Evolutionary conservation across 2,113 vertebrate species (phyloP).

Genomic region (Actenoides hombroni): DNA sequence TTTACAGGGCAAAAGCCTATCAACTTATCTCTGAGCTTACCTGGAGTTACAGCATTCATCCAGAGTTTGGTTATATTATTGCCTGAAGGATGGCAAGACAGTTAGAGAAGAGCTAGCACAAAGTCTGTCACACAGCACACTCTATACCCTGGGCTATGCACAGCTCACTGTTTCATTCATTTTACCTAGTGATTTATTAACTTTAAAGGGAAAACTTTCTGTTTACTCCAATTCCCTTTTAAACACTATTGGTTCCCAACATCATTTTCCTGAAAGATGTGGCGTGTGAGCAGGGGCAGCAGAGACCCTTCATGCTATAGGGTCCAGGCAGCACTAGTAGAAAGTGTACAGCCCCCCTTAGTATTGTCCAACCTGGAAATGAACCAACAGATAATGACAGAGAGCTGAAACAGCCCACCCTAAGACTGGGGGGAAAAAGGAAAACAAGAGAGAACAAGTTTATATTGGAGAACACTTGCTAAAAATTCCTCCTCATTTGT

Average conservation of each 20-base stretch:
- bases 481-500: neutral
- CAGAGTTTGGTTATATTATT: neutral
- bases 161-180: neutral
- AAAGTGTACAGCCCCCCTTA: neutral
- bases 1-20: neutral
- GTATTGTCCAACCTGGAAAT: neutral
- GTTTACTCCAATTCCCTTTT: neutral
- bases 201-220: neutral
- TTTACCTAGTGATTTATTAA: neutral
- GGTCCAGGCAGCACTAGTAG: neutral
- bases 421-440: neutral
- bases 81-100: neutral
- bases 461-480: neutral
- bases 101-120: neutral
- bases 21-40: conserved; percentile 26
- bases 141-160: neutral
- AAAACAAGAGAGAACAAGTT: neutral
- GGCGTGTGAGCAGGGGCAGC: neutral
- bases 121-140: neutral
- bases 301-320: neutral
- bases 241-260: neutral
- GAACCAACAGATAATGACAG: neutral
- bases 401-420: neutral
- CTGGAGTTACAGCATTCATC: neutral
- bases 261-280: neutral